Evolutionary conservation across 1,140 invertebrate genomes (phyloP).

Genomic region (Zaprionus inermis): DNA sequence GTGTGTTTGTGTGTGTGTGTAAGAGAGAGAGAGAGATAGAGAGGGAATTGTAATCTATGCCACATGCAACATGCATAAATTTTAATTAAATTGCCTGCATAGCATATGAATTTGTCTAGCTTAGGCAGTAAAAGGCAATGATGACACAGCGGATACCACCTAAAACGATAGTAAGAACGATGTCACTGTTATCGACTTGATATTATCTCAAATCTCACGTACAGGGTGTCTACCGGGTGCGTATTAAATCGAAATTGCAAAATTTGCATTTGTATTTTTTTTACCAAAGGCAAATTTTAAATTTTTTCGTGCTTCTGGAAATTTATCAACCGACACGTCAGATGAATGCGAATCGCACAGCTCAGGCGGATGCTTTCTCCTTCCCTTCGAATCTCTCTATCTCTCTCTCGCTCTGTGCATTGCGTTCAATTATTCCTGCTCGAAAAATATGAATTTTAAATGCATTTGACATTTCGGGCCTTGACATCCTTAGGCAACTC

Average conservation of each 20-base stretch:
- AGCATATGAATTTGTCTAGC: conserved; percentile 19
- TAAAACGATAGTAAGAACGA: background rate
- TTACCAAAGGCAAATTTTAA: conserved; percentile 16
- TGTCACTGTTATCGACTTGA: background rate
- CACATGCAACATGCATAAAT: conserved; percentile 71
- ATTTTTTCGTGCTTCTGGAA: background rate
- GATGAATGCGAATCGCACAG: conserved; percentile 13
- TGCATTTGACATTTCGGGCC: conserved; percentile 40
- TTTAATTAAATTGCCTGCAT: conserved; percentile 64
- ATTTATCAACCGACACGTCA: conserved; percentile 34
- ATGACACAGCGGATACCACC: background rate
- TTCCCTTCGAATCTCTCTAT: background rate
- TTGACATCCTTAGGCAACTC: conserved; percentile 37
- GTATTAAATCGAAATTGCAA: background rate
- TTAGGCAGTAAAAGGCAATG: no score
- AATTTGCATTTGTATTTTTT: conserved; percentile 12
- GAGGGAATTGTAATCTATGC: conserved; percentile 58
- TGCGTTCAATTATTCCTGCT: conserved; percentile 22
- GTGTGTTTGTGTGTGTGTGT: conserved; percentile 16
- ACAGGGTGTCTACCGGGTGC: background rate
- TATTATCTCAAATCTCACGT: background rate
- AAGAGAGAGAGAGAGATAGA: conserved; percentile 25
- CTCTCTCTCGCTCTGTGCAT: conserved; percentile 7
- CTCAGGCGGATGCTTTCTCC: background rate
- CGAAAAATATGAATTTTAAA: conserved; percentile 33